Evolutionary conservation across 2,888 invertebrate species (phyloP).

Genomic region (Drosophila eohydei): DNA sequence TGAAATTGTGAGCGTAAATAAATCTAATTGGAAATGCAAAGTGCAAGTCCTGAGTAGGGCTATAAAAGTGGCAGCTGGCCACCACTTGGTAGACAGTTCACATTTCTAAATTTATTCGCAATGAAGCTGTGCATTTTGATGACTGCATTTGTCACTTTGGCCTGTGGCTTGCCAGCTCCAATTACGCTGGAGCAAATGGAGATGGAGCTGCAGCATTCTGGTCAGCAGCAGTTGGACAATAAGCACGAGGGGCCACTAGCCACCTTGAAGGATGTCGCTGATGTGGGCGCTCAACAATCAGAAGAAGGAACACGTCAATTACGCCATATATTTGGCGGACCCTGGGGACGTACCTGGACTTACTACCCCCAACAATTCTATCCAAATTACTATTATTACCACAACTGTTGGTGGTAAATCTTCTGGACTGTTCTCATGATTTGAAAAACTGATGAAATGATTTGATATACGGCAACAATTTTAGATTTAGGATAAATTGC

Average conservation of each 20-base stretch:
- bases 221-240: neutral
- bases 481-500: neutral
- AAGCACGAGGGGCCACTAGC: conserved; percentile 10
- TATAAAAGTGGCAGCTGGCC: conserved; percentile 49
- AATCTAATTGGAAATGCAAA: conserved; percentile 39
- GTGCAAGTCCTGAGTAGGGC: conserved; percentile 12
- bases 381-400: neutral
- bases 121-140: conserved; percentile 49
- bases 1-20: conserved; percentile 36
- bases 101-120: neutral
- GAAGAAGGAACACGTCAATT: conserved; percentile 39
- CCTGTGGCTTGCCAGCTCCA: conserved; percentile 26
- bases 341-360: conserved; percentile 9
- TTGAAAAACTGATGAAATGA: neutral
- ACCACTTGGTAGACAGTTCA: conserved; percentile 18
- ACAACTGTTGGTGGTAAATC: conserved; percentile 36
- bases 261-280: conserved; percentile 50
- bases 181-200: conserved; percentile 12
- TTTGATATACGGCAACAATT: neutral
- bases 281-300: conserved; percentile 53
- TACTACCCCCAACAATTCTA: conserved; percentile 14
- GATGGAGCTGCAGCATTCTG: neutral
- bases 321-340: conserved; percentile 45
- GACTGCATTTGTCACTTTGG: conserved; percentile 14
- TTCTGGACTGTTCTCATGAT: neutral